Evolutionary conservation across 2,113 vertebrate species (phyloP).

Genomic region (Peromyscus leucopus): DNA sequence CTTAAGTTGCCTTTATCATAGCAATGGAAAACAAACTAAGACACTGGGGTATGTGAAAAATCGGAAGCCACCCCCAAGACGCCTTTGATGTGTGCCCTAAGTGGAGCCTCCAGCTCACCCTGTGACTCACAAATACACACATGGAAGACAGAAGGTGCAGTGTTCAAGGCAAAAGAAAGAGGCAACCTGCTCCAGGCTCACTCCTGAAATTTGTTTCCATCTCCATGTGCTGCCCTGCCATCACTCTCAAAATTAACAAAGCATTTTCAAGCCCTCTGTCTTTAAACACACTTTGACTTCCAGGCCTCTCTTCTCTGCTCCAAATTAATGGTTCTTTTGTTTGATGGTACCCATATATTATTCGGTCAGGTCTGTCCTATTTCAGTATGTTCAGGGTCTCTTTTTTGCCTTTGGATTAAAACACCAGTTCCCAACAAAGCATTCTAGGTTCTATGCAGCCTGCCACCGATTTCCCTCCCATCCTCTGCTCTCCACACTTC

Average conservation of each 20-base stretch:
- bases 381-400: neutral
- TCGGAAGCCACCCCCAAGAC: neutral
- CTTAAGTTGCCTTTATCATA: neutral
- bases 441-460: neutral
- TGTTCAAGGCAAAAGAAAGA: neutral
- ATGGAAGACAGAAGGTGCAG: accelerated
- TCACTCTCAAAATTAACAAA: neutral
- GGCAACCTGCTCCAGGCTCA: accelerated
- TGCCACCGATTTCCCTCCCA: neutral
- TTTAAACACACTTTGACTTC: neutral
- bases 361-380: neutral
- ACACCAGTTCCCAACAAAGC: neutral
- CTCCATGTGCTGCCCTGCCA: neutral
- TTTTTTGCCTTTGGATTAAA: constrained; percentile 16
- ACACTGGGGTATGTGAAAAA: neutral
- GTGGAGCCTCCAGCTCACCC: neutral
- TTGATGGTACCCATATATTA: neutral
- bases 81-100: neutral
- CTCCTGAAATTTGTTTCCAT: neutral
- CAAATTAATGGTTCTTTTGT: neutral
- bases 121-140: neutral
- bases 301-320: neutral
- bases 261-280: neutral
- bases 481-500: accelerated
- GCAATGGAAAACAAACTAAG: neutral